Conservation (phyloP, 2,888 invertebrate species). For the Odontocolon sp. region DNA sequence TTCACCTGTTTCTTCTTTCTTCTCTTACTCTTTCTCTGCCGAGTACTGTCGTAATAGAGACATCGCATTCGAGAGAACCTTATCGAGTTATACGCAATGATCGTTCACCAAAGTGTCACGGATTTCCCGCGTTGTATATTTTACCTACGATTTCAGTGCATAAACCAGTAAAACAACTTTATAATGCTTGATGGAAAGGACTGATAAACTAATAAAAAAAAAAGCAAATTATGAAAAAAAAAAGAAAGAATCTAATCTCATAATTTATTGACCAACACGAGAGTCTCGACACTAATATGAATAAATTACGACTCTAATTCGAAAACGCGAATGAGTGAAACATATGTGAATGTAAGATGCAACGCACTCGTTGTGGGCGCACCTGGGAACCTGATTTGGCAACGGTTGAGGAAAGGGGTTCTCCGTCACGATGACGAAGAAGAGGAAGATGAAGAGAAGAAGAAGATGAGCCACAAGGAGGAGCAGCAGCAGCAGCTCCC, state of each 20-base stretch:
- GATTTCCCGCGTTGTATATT: constrained; percentile 11
- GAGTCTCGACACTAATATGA: not conserved
- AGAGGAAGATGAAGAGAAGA: not conserved
- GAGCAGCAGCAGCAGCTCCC: not conserved
- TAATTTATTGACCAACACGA: too few species aligned
- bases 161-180: not conserved
- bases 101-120: constrained; percentile 19
- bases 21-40: constrained; percentile 13
- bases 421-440: constrained; percentile 26
- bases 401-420: constrained; percentile 31
- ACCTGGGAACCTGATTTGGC: constrained; percentile 39
- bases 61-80: constrained; percentile 45
- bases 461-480: not conserved
- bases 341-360: not conserved
- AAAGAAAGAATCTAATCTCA: not conserved
- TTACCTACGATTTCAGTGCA: not conserved
- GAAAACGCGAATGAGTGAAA: not conserved
- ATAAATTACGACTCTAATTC: not conserved
- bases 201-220: not conserved
- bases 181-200: not conserved
- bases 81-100: constrained; percentile 35
- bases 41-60: constrained; percentile 45
- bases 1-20: constrained; percentile 9
- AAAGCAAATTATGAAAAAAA: not conserved
- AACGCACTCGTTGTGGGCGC: constrained; percentile 3